These are phyloP conservation scores for Bambusicola thoracicus DNA, from an alignment of 2,113 vertebrate genomes.

Conservation along the genomic window DNA sequence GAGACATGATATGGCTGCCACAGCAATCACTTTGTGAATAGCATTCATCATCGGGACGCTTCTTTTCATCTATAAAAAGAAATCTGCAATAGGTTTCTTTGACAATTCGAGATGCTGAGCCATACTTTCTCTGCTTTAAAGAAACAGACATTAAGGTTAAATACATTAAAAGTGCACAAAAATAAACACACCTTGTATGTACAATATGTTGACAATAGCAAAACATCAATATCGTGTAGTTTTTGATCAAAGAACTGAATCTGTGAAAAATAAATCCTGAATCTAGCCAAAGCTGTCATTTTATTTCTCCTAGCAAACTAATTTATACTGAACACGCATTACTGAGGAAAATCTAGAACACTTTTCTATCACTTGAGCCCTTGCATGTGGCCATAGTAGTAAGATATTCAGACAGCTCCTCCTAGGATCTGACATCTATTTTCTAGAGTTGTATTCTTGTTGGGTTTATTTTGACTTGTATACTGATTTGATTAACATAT, in stretches of 20 bases:
- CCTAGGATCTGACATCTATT: constrained; percentile 31
- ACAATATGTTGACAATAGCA: constrained; percentile 44
- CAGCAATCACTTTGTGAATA: constrained; percentile 41
- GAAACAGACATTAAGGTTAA: constrained; percentile 66
- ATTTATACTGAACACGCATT: constrained; percentile 66
- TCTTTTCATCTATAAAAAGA: constrained; percentile 60
- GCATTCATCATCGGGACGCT: constrained; percentile 55
- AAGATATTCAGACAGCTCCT: constrained; percentile 47
- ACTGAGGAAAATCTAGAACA: constrained; percentile 71
- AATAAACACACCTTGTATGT: constrained; percentile 16
- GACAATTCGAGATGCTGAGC: constrained; percentile 61
- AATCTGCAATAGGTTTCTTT: constrained; percentile 60
- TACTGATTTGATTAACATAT: constrained; percentile 54
- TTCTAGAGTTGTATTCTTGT: constrained; percentile 34
- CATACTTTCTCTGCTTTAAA: constrained; percentile 62
- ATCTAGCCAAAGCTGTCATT: constrained; percentile 65
- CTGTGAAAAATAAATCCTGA: constrained; percentile 20
- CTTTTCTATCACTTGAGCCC: constrained; percentile 41
- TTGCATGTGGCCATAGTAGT: constrained; percentile 20
- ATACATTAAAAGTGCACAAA: constrained; percentile 70
- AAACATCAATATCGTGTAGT: constrained; percentile 46
- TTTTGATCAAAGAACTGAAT: constrained; percentile 66
- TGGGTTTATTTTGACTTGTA: constrained; percentile 49
- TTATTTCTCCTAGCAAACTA: constrained; percentile 67
- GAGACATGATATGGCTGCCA: constrained; percentile 46